Percentiles rank a stretch among this genome's conserved stretches.
Evolutionary conservation across 2,113 vertebrate species (phyloP).

Genomic region (Terrapene triunguis): DNA sequence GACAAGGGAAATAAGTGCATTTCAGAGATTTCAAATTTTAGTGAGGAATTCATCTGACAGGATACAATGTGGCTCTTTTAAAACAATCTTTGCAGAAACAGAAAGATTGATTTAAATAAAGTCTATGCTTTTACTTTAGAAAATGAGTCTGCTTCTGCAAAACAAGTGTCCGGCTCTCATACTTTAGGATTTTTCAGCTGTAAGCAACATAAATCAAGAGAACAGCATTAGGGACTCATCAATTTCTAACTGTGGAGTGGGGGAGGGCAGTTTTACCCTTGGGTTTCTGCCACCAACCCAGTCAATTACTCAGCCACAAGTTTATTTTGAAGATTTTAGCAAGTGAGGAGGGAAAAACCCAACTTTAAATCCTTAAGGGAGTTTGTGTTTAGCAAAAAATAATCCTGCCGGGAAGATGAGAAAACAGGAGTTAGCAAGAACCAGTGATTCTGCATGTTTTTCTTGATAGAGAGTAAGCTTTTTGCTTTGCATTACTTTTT

Average conservation of each 20-base stretch:
- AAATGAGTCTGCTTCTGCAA: background rate
- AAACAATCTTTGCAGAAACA: background rate
- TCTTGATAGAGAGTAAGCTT: background rate
- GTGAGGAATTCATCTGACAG: slow-evolving; percentile 1
- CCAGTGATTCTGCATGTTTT: background rate
- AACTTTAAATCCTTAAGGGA: background rate
- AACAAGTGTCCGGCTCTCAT: background rate
- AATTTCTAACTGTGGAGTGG: background rate
- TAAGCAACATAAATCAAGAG: background rate
- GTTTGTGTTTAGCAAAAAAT: background rate
- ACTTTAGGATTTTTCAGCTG: background rate
- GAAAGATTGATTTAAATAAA: background rate
- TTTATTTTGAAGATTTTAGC: background rate
- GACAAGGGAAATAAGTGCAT: slow-evolving; percentile 12
- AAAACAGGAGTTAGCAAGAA: background rate
- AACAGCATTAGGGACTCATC: background rate
- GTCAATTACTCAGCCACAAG: background rate
- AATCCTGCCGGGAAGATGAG: background rate
- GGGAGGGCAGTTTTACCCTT: background rate
- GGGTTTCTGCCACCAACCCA: background rate
- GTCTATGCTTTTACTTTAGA: background rate
- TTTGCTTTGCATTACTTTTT: background rate
- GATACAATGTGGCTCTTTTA: slow-evolving; percentile 42
- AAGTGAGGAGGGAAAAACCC: background rate
- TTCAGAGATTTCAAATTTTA: slow-evolving; percentile 43